A percentile compares a stretch with the other conserved stretches of the same genome.
Evolutionary conservation across 2,113 vertebrate genomes (phyloP).

Genomic region (Paracanthobrama guichenoti): DNA sequence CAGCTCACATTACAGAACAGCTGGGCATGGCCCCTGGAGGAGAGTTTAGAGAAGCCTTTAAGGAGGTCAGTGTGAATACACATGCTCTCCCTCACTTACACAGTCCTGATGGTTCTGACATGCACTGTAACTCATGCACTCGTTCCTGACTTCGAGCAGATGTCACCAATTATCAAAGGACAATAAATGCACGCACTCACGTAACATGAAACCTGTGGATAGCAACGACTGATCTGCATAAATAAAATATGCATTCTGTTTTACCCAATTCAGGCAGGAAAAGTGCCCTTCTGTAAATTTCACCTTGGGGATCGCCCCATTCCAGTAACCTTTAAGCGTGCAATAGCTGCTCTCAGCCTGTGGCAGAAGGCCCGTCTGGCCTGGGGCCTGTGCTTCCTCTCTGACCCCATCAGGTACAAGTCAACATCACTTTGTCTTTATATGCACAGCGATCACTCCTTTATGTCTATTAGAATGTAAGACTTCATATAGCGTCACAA

Average conservation of each 20-base stretch:
- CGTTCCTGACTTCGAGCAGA: neutral
- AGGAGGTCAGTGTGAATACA: slow-evolving; percentile 79
- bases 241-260: neutral
- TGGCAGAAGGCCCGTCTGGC: slow-evolving; percentile 97
- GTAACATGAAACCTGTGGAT: neutral
- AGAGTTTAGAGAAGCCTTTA: slow-evolving; percentile 97
- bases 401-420: slow-evolving; percentile 94
- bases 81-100: neutral
- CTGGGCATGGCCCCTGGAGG: slow-evolving; percentile 97
- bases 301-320: slow-evolving; percentile 96
- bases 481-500: neutral
- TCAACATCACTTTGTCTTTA: neutral
- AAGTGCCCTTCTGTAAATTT: slow-evolving; percentile 98
- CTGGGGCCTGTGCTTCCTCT: slow-evolving; percentile 97
- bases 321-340: slow-evolving; percentile 95
- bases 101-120: slow-evolving; percentile 12
- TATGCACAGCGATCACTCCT: neutral
- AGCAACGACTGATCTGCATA: neutral
- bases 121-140: slow-evolving; percentile 7
- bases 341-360: slow-evolving; percentile 94
- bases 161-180: slow-evolving; percentile 24
- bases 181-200: neutral
- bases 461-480: neutral
- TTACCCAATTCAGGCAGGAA: slow-evolving; percentile 81
- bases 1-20: slow-evolving; percentile 97